phyloP scores from a whole-genome alignment of 1,140 invertebrate genomes.

The Meloidogyne hapla region DNA sequence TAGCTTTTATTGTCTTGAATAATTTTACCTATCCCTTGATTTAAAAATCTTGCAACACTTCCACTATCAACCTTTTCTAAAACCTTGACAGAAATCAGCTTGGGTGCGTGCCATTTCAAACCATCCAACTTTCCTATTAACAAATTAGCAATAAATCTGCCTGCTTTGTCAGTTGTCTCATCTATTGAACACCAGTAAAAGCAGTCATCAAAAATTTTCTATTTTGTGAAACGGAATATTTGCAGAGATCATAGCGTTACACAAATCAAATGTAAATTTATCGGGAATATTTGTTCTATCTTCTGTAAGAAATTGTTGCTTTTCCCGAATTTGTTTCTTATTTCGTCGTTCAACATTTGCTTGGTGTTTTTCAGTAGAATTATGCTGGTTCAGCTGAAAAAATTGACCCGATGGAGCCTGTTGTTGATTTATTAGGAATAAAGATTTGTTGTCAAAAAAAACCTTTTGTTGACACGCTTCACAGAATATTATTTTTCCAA shows the following conservation, averaged over 20 bases:
- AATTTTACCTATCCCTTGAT: conserved; percentile 8
- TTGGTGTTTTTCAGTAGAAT: not conserved
- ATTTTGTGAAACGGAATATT: not conserved
- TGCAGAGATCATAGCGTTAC: not conserved
- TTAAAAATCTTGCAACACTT: not conserved
- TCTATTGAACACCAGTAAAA: conserved; percentile 9
- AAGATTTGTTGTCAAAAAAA: too few species aligned
- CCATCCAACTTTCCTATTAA: conserved; percentile 1
- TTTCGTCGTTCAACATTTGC: not conserved
- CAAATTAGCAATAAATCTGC: conserved; percentile 2
- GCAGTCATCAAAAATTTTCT: not conserved
- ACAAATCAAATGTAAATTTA: not conserved
- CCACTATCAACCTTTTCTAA: conserved; percentile 15
- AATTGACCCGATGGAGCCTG: not conserved
- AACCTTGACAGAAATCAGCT: conserved; percentile 12
- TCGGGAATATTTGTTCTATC: not conserved
- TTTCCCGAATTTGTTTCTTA: not conserved
- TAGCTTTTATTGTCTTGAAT: too few species aligned
- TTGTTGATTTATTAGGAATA: too few species aligned
- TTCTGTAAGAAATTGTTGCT: not conserved
- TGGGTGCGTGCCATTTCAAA: not conserved
- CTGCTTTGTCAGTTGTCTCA: conserved; percentile 11
- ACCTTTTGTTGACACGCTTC: not conserved
- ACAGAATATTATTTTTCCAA: too few species aligned
- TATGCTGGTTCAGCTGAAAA: conserved; percentile 14